phyloP scores from a whole-genome alignment of 2,888 invertebrate genomes.

The Lapara coniferarum region DNA sequence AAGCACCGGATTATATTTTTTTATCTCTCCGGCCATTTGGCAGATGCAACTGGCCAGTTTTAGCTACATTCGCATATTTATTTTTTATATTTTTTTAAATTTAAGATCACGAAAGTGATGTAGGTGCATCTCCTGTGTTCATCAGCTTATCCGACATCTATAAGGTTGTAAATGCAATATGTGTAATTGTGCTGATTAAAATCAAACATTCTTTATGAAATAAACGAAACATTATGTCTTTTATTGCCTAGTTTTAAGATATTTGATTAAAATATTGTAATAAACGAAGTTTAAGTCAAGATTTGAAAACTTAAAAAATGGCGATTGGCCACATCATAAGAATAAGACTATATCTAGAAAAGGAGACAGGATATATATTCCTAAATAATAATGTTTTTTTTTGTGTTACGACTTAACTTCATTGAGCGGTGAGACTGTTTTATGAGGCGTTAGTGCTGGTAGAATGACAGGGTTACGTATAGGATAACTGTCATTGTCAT shows the following conservation, averaged over 20 bases:
- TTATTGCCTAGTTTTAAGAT: conserved; percentile 15
- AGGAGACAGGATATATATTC: not conserved
- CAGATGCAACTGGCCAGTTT: conserved; percentile 25
- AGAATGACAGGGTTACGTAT: too few relatives aligned
- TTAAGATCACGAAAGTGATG: conserved; percentile 28
- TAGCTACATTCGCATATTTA: conserved; percentile 10
- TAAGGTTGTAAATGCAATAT: conserved; percentile 21
- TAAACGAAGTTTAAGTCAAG: not conserved
- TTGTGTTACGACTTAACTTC: too few relatives aligned
- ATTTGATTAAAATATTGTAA: conserved; percentile 16
- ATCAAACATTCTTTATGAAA: conserved; percentile 17
- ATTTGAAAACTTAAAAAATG: not conserved
- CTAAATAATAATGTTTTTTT: too few relatives aligned
- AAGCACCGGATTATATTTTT: conserved; percentile 24
- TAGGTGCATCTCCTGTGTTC: conserved; percentile 21
- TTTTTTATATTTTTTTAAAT: conserved; percentile 11
- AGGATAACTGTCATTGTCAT: too few relatives aligned
- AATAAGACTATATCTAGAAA: not conserved
- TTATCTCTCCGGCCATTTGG: conserved; percentile 24
- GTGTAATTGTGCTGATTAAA: conserved; percentile 20
- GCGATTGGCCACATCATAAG: not conserved
- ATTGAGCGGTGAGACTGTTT: too few relatives aligned
- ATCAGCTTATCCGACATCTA: conserved; percentile 17
- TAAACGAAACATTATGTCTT: conserved; percentile 14
- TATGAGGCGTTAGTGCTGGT: too few relatives aligned